A percentile compares a stretch with the other conserved stretches of the same genome.
phyloP scores from a whole-genome alignment of 2,797 vertebrate species.

The Miichthys miiuy region DNA sequence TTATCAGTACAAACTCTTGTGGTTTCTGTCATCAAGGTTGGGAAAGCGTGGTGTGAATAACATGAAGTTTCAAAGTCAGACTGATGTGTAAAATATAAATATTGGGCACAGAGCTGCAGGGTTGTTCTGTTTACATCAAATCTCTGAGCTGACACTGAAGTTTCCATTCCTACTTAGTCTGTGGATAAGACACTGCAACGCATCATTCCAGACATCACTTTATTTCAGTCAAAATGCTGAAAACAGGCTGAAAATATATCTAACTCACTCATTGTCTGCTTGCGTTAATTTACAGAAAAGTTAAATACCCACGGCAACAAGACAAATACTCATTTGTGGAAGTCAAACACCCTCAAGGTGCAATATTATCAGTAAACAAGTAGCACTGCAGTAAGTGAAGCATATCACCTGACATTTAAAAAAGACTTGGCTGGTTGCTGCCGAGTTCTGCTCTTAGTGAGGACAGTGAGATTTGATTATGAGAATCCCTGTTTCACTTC shows the following conservation, averaged over 20 bases:
- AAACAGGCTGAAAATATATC: background rate
- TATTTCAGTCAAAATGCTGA: background rate
- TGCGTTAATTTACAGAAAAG: background rate
- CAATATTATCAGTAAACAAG: constrained; percentile 53
- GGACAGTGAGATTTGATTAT: constrained; percentile 28
- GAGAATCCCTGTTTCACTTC: constrained; percentile 68
- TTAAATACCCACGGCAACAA: background rate
- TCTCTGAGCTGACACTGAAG: background rate
- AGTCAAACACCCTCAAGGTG: constrained; percentile 4
- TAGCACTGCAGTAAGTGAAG: constrained; percentile 37
- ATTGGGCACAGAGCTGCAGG: constrained; percentile 1
- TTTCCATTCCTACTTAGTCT: constrained; percentile 9
- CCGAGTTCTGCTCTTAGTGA: constrained; percentile 43
- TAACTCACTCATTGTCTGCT: background rate
- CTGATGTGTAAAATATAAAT: constrained; percentile 44
- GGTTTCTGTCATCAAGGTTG: constrained; percentile 39
- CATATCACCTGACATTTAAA: constrained; percentile 67
- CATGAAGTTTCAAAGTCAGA: constrained; percentile 23
- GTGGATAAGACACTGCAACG: background rate
- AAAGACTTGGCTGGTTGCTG: constrained; percentile 34
- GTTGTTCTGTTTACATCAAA: constrained; percentile 10
- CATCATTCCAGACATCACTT: background rate
- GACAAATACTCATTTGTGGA: constrained; percentile 3
- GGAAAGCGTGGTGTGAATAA: background rate
- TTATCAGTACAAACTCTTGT: constrained; percentile 42